Evolutionary conservation across 2,113 vertebrate species (phyloP).

Genomic region (Myocastor coypus): DNA sequence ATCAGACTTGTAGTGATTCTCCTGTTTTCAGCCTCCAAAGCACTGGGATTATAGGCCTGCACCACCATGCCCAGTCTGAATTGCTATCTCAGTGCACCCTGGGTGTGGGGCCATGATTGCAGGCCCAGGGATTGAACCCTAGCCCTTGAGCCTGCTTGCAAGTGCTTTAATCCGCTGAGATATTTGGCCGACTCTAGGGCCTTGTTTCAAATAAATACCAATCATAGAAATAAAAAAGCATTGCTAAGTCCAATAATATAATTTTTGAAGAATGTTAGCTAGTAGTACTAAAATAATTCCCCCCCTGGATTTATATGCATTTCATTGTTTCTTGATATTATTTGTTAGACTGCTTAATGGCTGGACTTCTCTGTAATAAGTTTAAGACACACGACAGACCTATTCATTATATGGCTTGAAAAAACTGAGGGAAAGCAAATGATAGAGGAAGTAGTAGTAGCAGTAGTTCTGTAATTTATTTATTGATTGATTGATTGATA

Average conservation of each 20-base stretch:
- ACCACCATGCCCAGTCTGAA: too few species aligned
- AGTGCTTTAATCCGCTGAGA: too few species aligned
- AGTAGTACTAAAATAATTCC: constrained; percentile 58
- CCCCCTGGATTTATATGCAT: background rate
- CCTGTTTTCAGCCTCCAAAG: too few species aligned
- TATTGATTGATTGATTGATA: constrained; percentile 31
- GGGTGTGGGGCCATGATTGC: too few species aligned
- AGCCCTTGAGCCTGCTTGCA: too few species aligned
- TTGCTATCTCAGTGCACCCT: too few species aligned
- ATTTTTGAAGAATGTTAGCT: constrained; percentile 49
- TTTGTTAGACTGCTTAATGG: constrained; percentile 63
- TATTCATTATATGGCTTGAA: constrained; percentile 56
- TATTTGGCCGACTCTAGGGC: too few species aligned
- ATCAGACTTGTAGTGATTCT: too few species aligned
- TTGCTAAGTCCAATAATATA: constrained; percentile 17
- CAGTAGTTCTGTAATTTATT: background rate
- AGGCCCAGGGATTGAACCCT: too few species aligned
- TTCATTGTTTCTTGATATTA: constrained; percentile 64
- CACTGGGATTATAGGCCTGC: too few species aligned
- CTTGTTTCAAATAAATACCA: constrained; percentile 50
- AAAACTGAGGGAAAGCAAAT: constrained; percentile 61
- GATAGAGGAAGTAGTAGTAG: constrained; percentile 50
- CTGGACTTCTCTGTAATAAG: constrained; percentile 59
- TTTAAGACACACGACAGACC: constrained; percentile 40
- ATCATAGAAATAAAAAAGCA: constrained; percentile 50